Percentiles rank a stretch among this genome's conserved stretches.
phyloP scores from a whole-genome alignment of 2,888 invertebrate species.

The Drosophila lutescens region DNA sequence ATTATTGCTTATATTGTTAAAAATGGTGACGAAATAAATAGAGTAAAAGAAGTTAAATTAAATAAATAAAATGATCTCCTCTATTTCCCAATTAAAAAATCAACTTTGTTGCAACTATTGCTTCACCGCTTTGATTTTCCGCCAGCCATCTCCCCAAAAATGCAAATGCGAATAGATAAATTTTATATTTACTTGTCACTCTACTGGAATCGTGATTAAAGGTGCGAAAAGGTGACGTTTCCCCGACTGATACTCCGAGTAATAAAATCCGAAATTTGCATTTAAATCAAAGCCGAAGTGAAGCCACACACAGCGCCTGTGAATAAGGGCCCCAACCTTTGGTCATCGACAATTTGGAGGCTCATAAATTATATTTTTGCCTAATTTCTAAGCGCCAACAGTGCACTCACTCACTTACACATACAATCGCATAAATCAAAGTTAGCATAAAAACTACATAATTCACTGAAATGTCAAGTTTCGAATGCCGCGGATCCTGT shows the following conservation, averaged over 20 bases:
- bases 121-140: neutral
- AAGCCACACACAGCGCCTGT: constrained; percentile 22
- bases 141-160: neutral
- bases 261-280: constrained; percentile 56
- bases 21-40: too few relatives aligned
- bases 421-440: constrained; percentile 60
- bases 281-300: constrained; percentile 71
- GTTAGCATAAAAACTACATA: constrained; percentile 74
- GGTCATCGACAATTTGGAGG: constrained; percentile 44
- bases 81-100: constrained; percentile 4
- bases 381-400: constrained; percentile 62
- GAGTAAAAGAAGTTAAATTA: neutral
- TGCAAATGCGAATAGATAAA: constrained; percentile 32
- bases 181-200: constrained; percentile 39
- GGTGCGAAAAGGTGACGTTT: constrained; percentile 50
- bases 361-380: constrained; percentile 69
- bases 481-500: constrained; percentile 33
- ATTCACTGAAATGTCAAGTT: constrained; percentile 76
- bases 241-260: constrained; percentile 6
- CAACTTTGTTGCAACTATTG: constrained; percentile 1
- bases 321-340: constrained; percentile 12
- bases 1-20: neutral
- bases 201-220: constrained; percentile 42
- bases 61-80: neutral
- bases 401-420: constrained; percentile 9